Evolutionary conservation across 2,888 invertebrate species (phyloP).

Genomic region (Aphelenchoides bicaudatus): DNA sequence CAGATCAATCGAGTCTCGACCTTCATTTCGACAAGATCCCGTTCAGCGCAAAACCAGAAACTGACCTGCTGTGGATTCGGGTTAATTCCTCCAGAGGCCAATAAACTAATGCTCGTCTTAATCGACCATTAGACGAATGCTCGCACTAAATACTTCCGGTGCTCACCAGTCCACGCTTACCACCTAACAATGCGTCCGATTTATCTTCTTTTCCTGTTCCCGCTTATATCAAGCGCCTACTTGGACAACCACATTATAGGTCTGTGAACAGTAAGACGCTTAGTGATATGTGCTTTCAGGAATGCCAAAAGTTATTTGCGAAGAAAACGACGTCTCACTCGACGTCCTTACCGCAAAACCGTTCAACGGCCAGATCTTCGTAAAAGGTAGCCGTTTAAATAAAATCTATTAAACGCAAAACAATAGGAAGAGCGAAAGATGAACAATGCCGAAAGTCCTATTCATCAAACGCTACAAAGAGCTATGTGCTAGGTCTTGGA

Average conservation of each 20-base stretch:
- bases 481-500: slow-evolving; percentile 55
- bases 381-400: slow-evolving; percentile 36
- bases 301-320: slow-evolving; percentile 57
- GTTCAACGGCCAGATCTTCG: slow-evolving; percentile 58
- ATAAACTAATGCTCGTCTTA: neutral
- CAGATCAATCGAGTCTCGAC: too few species aligned
- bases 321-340: slow-evolving; percentile 55
- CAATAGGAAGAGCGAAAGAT: slow-evolving; percentile 56
- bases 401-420: too few species aligned
- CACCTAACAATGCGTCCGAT: neutral
- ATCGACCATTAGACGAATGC: neutral
- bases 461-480: slow-evolving; percentile 47
- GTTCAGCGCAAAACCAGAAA: too few species aligned
- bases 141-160: too few species aligned
- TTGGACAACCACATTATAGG: slow-evolving; percentile 12
- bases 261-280: neutral
- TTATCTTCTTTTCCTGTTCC: neutral
- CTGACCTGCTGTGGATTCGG: too few species aligned
- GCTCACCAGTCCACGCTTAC: neutral
- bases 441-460: slow-evolving; percentile 53
- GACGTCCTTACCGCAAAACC: slow-evolving; percentile 55
- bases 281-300: slow-evolving; percentile 35
- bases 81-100: neutral
- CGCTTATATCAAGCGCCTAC: neutral
- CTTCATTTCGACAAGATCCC: too few species aligned